Evolutionary conservation across 2,113 vertebrate genomes (phyloP), one percentile per base, ranked within the genome.

Genomic region (Nerophis ophidion): DNA sequence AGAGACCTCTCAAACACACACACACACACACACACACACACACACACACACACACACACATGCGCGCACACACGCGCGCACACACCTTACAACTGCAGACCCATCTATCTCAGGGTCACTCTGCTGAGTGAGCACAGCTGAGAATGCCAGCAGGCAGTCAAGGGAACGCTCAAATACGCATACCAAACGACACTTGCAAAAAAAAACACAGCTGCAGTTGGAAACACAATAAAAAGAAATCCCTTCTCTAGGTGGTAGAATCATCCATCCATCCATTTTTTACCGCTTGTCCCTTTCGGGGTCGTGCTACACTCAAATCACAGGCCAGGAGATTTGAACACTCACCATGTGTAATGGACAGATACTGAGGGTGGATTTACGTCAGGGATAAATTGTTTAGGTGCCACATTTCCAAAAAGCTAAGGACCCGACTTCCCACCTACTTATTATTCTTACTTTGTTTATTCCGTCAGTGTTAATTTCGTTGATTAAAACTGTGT

Each of bases 121-220:
- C 62, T 86, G 88, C 88, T 87, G 85, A 87, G 65, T 68, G 71
- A 81, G 88, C 87, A 83, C 59, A 70, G 68, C 71, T 19, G 53
- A 79, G 76, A 71, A 60, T 47, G 75, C 66, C 63, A 61, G 71
- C 48, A 13, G 4, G 48, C 57, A 67, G 74, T 60, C 72, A 8
- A 57, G 83, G 77, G 83, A 81, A 63, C 60, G 55, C 63, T 82
- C 58, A 72, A 58, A 72, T 63, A 48, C 47, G 4, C 57, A 26
- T 58, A 65, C 64, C 68, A 77, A 80, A 71, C 50, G 66, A 67
- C 60, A 57, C 65, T 53, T 19, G 3, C 48, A 70, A 61, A 68
- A 62, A 63, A 48, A 63, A 54, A 40, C 11, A 19, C n/a, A 3
- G 36, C 12, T 17, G 54, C 36, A 40, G 35, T 7, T 36, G 52